A percentile compares a stretch with the other conserved stretches of the same genome.
These are phyloP conservation scores for Oligia strigilis DNA, from an alignment of 2,888 invertebrate genomes.

Conservation along the genomic window DNA sequence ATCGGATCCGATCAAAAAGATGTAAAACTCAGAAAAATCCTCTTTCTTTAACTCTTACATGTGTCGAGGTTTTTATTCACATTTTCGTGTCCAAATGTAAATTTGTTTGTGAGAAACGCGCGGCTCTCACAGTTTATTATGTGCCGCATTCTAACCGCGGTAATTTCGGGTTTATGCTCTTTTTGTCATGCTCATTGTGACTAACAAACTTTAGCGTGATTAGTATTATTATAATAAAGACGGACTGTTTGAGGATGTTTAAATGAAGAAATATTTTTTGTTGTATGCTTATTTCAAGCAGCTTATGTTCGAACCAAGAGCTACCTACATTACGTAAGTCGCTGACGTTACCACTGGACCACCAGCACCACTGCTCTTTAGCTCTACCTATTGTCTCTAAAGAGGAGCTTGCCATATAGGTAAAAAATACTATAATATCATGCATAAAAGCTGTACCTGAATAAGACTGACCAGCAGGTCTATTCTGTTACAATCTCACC, in stretches of 20 bases:
- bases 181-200: conserved; percentile 20
- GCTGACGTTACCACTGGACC: too few species aligned
- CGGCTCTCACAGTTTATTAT: conserved; percentile 19
- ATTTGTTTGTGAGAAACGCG: conserved; percentile 27
- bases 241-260: neutral
- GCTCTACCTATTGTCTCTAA: too few species aligned
- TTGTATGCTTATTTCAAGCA: too few species aligned
- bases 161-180: conserved; percentile 32
- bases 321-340: too few species aligned
- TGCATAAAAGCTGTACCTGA: too few species aligned
- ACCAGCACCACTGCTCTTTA: too few species aligned
- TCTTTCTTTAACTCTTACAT: neutral
- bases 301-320: too few species aligned
- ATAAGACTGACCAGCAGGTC: too few species aligned
- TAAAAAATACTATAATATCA: too few species aligned
- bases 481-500: too few species aligned
- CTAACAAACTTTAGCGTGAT: conserved; percentile 1
- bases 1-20: neutral
- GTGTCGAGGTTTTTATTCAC: conserved; percentile 8
- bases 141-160: conserved; percentile 19
- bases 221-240: conserved; percentile 23
- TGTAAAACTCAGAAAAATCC: neutral
- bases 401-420: too few species aligned
- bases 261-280: neutral
- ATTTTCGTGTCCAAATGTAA: conserved; percentile 18